Percentiles rank a stretch among this genome's conserved stretches.
These are phyloP conservation scores for Eucriotettix oculatus DNA, from an alignment of 2,888 invertebrate genomes.

Conservation along the genomic window DNA sequence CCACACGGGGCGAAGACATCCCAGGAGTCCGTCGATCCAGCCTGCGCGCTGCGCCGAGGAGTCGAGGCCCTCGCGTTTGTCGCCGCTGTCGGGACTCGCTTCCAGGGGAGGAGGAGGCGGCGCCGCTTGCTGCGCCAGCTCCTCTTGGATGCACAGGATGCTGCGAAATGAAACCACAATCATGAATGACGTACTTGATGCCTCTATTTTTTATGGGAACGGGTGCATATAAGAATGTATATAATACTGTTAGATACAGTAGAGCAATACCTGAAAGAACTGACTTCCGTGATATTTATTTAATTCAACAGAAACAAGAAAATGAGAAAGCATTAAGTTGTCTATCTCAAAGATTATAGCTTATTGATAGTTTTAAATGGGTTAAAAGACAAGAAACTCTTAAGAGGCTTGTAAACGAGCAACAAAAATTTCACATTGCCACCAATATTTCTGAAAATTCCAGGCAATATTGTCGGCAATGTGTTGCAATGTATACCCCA, in stretches of 20 bases:
- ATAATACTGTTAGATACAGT: conserved; percentile 78
- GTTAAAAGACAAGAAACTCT: conserved; percentile 26
- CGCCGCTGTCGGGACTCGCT: conserved; percentile 7
- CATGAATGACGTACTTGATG: not conserved
- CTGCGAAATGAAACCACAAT: conserved; percentile 25
- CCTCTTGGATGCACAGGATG: conserved; percentile 47
- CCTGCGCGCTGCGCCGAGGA: conserved; percentile 19
- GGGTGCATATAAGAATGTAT: too few relatives aligned
- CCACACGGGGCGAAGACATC: conserved; percentile 75
- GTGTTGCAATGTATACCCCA: too few relatives aligned
- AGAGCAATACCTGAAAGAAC: conserved; percentile 77
- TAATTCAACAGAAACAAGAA: conserved; percentile 69
- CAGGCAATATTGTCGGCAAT: too few relatives aligned
- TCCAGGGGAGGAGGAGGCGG: conserved; percentile 15
- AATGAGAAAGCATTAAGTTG: conserved; percentile 62
- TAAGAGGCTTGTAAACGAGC: too few relatives aligned
- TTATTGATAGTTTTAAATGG: conserved; percentile 49
- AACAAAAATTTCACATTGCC: too few relatives aligned
- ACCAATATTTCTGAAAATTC: too few relatives aligned
- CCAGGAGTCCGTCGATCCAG: conserved; percentile 71
- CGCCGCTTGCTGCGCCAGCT: conserved; percentile 35
- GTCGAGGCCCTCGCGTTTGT: not conserved
- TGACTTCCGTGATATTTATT: conserved; percentile 77
- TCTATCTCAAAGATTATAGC: conserved; percentile 46
- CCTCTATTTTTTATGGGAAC: not conserved